phyloP scores from a whole-genome alignment of 2,888 invertebrate genomes.

The Gortyna flavago region DNA sequence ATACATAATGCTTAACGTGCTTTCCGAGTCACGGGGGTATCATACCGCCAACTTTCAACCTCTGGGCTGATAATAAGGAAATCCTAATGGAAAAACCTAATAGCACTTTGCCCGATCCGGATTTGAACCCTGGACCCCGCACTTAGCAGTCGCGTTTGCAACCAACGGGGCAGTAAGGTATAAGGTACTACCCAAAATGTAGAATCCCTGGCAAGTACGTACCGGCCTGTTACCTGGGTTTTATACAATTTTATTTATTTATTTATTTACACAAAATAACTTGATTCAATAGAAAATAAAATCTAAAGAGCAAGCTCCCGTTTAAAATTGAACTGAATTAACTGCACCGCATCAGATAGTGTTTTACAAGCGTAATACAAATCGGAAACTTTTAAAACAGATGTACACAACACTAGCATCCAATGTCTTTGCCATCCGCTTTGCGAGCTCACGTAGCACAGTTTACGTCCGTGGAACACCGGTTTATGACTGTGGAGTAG shows the following conservation, averaged over 20 bases:
- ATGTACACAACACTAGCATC: conserved; percentile 62
- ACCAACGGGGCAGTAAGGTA: not conserved
- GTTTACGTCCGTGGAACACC: conserved; percentile 78
- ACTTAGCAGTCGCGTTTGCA: not conserved
- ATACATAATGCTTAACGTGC: not conserved
- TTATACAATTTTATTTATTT: too few relatives aligned
- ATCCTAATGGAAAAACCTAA: not conserved
- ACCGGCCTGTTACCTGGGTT: not conserved
- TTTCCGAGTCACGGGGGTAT: not conserved
- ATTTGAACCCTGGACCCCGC: not conserved
- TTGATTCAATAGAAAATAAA: conserved; percentile 1
- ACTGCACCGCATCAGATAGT: conserved; percentile 33
- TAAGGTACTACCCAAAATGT: not conserved
- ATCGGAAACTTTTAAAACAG: conserved; percentile 58
- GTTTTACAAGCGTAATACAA: conserved; percentile 50
- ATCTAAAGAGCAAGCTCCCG: not conserved
- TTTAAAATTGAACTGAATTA: conserved; percentile 26
- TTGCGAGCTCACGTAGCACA: conserved; percentile 74
- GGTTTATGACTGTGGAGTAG: conserved; percentile 80
- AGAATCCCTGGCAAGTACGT: not conserved
- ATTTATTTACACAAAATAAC: not conserved
- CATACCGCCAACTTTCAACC: not conserved
- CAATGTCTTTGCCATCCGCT: conserved; percentile 65
- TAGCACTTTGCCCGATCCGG: not conserved
- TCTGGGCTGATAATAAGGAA: not conserved